These are phyloP conservation scores for Antigone vipio DNA, from an alignment of 2,113 vertebrate species.

Conservation along the genomic window DNA sequence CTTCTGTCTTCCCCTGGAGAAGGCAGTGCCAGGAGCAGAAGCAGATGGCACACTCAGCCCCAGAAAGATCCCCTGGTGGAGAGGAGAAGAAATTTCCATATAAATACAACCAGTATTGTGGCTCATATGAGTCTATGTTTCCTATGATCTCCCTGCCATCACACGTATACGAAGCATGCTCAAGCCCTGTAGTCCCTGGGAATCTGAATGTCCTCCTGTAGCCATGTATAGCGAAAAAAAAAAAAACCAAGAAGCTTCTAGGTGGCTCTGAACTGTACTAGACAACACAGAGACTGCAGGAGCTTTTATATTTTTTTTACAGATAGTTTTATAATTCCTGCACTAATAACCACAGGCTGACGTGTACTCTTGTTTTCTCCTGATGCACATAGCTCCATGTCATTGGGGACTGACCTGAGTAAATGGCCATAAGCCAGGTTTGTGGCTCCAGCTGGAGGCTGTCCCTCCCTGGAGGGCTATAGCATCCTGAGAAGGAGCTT, in stretches of 20 bases:
- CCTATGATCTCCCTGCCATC: neutral
- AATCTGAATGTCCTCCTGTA: neutral
- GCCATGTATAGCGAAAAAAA: neutral
- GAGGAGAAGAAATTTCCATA: neutral
- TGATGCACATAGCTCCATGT: neutral
- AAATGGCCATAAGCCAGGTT: neutral
- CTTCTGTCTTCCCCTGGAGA: neutral
- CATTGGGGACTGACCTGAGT: neutral
- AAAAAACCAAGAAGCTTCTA: neutral
- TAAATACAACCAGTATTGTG: neutral
- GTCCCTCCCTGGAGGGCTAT: neutral
- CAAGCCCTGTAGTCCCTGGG: neutral
- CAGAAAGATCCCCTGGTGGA: neutral
- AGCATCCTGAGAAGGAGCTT: neutral
- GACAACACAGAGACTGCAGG: neutral
- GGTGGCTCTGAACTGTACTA: neutral
- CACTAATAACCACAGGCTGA: neutral
- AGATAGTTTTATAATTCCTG: neutral
- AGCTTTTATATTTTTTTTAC: neutral
- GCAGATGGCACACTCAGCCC: neutral
- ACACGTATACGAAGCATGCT: fast-evolving
- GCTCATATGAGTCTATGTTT: neutral
- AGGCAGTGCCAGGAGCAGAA: neutral
- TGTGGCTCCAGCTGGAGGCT: neutral
- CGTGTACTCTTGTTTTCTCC: neutral